Evolutionary conservation across 2,888 invertebrate genomes (phyloP), one percentile per base, ranked within the genome.

Genomic region (Oeneis ivallda): DNA sequence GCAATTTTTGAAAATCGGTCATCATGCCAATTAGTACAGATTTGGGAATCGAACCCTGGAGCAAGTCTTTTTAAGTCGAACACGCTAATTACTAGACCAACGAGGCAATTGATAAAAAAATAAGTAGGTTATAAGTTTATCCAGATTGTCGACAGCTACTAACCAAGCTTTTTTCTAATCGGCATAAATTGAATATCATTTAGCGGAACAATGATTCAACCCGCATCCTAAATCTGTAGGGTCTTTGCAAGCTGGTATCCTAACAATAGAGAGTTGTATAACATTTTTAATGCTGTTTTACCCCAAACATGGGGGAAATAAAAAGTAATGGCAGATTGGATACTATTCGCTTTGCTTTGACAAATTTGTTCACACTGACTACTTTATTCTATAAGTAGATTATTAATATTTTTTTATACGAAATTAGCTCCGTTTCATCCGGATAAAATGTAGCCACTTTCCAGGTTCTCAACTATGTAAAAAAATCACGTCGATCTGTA

Each of bases 211-310:
- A 79, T 82, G 85, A 86, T 85, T 81, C 82, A 79, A 71, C 86
- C 87, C 88, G 85, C 86, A 86, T 86, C 80, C 64, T 64, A 43
- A 53, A 54, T 63, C 49, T 54, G 61, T 62, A 64, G 61, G 52
- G 85, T 83, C 85, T 81, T 85, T 87, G 66, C 78, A 79, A 78
- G 80, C 78, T 81, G 74, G 74, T 75, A 71, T 74, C 74, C 76
- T 72, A 73, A 90, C 86, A 89, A 89, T 82, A 70, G 80, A 73
- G 72, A 83, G 84, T 89, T 85, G 78, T 77, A 80, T 80, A 88
- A 89, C 85, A 86, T 73, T 74, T 80, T 79, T 82, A 76, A 81
- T 79, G 75, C 77, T 81, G 62, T 82, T 82, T 77, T 80, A 81
- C 76, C 79, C 79, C 78, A 80, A 82, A 82, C 77, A 79, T 71